Percentiles rank a stretch among this genome's conserved stretches.
Conservation (phyloP, 2,888 invertebrate genomes). For the Allacma fusca region DNA sequence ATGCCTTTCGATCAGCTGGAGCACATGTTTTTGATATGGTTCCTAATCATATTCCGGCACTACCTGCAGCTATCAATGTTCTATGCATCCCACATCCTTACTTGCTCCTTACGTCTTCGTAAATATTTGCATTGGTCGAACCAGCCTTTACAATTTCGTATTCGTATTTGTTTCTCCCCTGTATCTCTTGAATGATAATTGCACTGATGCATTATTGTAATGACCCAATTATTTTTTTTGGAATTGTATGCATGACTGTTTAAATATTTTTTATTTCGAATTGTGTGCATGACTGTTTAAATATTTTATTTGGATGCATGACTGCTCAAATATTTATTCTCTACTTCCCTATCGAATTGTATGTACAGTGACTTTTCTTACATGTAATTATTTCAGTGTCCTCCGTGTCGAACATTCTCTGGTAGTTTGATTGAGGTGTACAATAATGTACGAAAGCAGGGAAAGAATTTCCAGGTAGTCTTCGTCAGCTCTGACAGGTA, state of each 20-base stretch:
- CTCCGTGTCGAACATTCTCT: conserved; percentile 84
- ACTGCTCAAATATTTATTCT: neutral
- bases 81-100: too few relatives aligned
- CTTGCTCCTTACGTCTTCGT: too few relatives aligned
- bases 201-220: too few relatives aligned
- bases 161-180: too few relatives aligned
- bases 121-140: too few relatives aligned
- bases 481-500: conserved; percentile 87
- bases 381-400: conserved; percentile 71
- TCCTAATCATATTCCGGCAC: neutral
- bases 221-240: too few relatives aligned
- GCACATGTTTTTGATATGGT: neutral
- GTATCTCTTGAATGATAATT: too few relatives aligned
- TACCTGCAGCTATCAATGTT: neutral
- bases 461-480: conserved; percentile 80
- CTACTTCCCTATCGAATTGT: too few relatives aligned
- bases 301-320: neutral
- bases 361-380: neutral
- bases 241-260: too few relatives aligned
- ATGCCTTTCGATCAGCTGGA: neutral
- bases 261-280: too few relatives aligned
- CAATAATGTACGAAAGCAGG: conserved; percentile 73
- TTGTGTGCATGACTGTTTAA: too few relatives aligned
- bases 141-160: too few relatives aligned
- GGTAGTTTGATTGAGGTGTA: conserved; percentile 80